Percentiles rank a stretch among this genome's conserved stretches.
phyloP scores from a whole-genome alignment of 1,140 invertebrate species.

The Aphaenogaster rudis region DNA sequence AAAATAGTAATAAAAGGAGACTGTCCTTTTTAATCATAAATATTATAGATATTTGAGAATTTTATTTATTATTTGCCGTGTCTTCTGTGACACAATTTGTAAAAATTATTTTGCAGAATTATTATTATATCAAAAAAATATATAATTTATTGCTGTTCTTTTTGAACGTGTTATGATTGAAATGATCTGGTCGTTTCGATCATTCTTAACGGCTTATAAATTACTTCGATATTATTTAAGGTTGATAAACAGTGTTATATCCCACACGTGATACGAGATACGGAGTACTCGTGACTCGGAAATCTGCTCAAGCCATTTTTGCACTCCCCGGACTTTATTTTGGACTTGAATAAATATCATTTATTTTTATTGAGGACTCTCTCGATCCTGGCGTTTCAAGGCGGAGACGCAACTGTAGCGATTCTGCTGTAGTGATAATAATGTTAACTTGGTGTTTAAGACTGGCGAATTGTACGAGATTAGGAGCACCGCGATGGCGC shows the following conservation, averaged over 20 bases:
- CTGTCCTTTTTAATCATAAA: conserved; percentile 29
- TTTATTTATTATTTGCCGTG: conserved; percentile 27
- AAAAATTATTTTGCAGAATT: conserved; percentile 4
- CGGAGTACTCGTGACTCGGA: conserved; percentile 1
- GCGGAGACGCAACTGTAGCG: conserved; percentile 60
- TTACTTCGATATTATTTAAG: conserved; percentile 21
- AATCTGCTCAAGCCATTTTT: conserved; percentile 52
- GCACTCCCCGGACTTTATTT: conserved; percentile 28
- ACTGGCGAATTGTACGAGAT: conserved; percentile 71
- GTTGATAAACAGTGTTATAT: not conserved
- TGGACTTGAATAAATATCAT: conserved; percentile 35
- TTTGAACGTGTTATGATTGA: not conserved
- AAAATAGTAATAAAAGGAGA: conserved; percentile 27
- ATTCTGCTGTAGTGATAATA: conserved; percentile 76
- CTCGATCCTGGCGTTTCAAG: conserved; percentile 50
- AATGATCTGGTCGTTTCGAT: not conserved
- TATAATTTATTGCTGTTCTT: not conserved
- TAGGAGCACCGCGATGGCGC: conserved; percentile 38
- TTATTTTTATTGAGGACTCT: conserved; percentile 56
- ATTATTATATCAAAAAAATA: conserved; percentile 1
- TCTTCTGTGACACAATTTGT: not conserved
- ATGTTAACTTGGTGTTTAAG: conserved; percentile 77
- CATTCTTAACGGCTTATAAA: not conserved
- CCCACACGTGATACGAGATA: not conserved
- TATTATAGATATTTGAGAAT: not conserved